These are phyloP conservation scores for Pygocentrus nattereri DNA, from an alignment of 2,797 vertebrate genomes.

Conservation along the genomic window DNA sequence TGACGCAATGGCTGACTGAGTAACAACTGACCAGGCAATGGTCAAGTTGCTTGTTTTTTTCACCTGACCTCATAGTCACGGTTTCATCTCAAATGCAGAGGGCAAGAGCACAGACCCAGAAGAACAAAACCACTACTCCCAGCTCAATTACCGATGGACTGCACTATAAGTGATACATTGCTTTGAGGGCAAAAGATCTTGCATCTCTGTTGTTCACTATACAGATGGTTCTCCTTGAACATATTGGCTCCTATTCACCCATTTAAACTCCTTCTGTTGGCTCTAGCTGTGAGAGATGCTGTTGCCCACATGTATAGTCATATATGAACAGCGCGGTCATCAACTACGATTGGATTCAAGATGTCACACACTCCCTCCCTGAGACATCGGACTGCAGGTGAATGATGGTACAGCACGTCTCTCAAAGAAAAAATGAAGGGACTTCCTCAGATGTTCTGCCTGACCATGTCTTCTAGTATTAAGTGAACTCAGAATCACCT, in stretches of 20 bases:
- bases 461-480: background rate
- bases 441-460: background rate
- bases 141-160: background rate
- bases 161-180: slow-evolving; percentile 46
- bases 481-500: background rate
- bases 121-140: background rate
- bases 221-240: slow-evolving; percentile 69
- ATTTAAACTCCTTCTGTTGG: slow-evolving; percentile 68
- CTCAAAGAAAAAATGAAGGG: slow-evolving; percentile 14
- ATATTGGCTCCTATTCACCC: slow-evolving; percentile 66
- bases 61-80: background rate
- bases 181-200: slow-evolving; percentile 48
- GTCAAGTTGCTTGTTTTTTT: too few relatives aligned
- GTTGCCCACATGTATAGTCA: slow-evolving; percentile 45
- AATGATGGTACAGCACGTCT: background rate
- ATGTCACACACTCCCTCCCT: slow-evolving; percentile 19
- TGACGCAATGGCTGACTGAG: background rate
- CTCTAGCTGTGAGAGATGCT: slow-evolving; percentile 44
- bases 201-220: slow-evolving; percentile 53
- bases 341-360: slow-evolving; percentile 27
- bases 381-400: background rate
- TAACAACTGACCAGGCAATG: background rate
- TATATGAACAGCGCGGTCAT: slow-evolving; percentile 37
- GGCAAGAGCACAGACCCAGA: background rate
- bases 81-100: background rate